Evolutionary conservation across 2,888 invertebrate species (phyloP), one percentile per base, ranked within the genome.

Genomic region (Caenorhabditis afra): DNA sequence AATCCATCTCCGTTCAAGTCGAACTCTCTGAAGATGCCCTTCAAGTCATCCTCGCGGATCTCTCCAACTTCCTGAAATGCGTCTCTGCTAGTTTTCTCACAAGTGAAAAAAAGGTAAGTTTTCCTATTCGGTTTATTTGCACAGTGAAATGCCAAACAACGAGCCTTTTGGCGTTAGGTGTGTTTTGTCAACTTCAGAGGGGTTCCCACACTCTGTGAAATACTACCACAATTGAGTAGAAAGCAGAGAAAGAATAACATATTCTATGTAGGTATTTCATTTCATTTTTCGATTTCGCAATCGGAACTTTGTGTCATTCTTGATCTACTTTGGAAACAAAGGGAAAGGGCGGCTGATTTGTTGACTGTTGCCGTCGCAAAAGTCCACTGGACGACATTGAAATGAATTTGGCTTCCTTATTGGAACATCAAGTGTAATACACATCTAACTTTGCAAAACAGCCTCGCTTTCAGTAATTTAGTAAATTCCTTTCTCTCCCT

Each of bases 1-100:
- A 82, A 87, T 52, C 88, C 89, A 74, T 89, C 89, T 8, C 89
- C 89, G 76, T 89, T 89, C n/a, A 89, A 70, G 64, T 89, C 89
- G 62, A 89, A 89, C 62, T 90, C 89, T 58, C 83, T 76, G 76
- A 89, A 89, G 64, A 89, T 90, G 39, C 85, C 87, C 37, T 85
- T 83, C 70, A 89, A 71, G 64, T 89, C 89, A 45, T 89, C 89
- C 58, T 89, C 89, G 8, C 85, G 79, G 57, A 89, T 89, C 68
- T 88, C 89, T 18, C 86, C 88, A 20, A 81, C 82, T 47, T 89
- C 89, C 52, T 79, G 74, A 14, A 61, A 70, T 20, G 8, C 29
- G 59, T n/a, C 14, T 47, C 22, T 47, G 62, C 41, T 59, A 71
- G 61, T 71, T 55, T 53, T 55, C n/a, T n/a, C n/a, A n/a, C n/a